phyloP scores from a whole-genome alignment of 2,113 vertebrate species.

The Nycticorax nycticorax region DNA sequence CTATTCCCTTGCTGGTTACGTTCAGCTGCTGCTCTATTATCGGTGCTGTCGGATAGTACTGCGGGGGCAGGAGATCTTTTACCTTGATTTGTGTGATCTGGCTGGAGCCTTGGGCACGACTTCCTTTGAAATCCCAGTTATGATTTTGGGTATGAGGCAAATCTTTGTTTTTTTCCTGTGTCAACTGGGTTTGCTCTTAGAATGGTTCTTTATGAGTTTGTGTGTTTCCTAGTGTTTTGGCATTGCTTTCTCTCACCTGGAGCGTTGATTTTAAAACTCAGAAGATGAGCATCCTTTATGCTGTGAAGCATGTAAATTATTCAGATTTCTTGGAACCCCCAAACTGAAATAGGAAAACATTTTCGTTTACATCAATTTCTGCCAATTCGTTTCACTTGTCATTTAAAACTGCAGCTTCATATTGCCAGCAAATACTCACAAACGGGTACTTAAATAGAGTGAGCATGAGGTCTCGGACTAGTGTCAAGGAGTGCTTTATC shows the following conservation, averaged over 20 bases:
- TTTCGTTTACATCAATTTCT: not conserved
- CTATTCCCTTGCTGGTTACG: rapidly evolving
- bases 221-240: not conserved
- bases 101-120: not conserved
- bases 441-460: not conserved
- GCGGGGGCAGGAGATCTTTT: not conserved
- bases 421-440: not conserved
- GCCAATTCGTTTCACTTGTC: not conserved
- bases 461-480: not conserved
- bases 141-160: not conserved
- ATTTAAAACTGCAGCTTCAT: not conserved
- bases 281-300: not conserved
- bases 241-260: not conserved
- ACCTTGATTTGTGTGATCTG: not conserved
- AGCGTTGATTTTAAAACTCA: not conserved
- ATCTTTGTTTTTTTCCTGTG: not conserved
- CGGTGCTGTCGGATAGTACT: not conserved
- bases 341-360: not conserved
- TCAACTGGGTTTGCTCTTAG: not conserved
- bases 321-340: not conserved
- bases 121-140: not conserved
- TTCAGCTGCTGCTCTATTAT: not conserved
- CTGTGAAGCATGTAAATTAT: not conserved
- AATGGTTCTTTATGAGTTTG: not conserved
- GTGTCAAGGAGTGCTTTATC: not conserved